These are phyloP conservation scores for Sisor rabdophorus DNA, from an alignment of 2,113 vertebrate genomes.

Conservation along the genomic window DNA sequence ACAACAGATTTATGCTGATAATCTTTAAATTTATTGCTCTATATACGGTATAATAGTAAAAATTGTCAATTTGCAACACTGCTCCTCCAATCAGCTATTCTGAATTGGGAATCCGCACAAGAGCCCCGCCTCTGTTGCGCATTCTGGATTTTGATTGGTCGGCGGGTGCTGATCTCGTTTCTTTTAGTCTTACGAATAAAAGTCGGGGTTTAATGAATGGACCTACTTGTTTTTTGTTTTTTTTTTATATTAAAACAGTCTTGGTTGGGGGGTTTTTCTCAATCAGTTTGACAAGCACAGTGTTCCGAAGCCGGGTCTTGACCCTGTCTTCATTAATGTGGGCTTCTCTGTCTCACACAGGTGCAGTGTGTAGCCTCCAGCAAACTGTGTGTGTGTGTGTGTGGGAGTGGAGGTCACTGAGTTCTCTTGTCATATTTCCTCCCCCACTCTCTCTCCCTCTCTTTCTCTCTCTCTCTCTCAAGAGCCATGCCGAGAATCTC, in stretches of 20 bases:
- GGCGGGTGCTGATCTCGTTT: background rate
- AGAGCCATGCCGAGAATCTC: too few species aligned
- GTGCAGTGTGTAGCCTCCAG: conserved; percentile 39
- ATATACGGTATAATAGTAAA: too few species aligned
- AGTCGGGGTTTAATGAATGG: background rate
- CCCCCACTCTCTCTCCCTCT: background rate
- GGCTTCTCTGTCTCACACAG: conserved; percentile 30
- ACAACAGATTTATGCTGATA: too few species aligned
- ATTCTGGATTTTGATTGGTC: background rate
- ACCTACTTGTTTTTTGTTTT: background rate
- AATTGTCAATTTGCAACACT: too few species aligned
- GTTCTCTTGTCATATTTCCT: conserved; percentile 20
- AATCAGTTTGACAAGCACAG: background rate
- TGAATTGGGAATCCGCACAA: too few species aligned
- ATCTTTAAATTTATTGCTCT: background rate
- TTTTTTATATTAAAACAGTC: background rate
- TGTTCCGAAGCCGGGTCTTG: background rate
- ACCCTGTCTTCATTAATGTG: conserved; percentile 28
- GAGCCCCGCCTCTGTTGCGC: too few species aligned
- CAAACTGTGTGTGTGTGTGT: conserved; percentile 30
- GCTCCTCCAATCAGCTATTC: too few species aligned
- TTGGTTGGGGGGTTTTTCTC: background rate
- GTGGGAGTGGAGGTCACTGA: conserved; percentile 21
- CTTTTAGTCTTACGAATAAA: background rate
- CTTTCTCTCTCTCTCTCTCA: background rate